These are phyloP conservation scores for Enteromius viviparus DNA, from an alignment of 2,797 vertebrate species.

Conservation along the genomic window DNA sequence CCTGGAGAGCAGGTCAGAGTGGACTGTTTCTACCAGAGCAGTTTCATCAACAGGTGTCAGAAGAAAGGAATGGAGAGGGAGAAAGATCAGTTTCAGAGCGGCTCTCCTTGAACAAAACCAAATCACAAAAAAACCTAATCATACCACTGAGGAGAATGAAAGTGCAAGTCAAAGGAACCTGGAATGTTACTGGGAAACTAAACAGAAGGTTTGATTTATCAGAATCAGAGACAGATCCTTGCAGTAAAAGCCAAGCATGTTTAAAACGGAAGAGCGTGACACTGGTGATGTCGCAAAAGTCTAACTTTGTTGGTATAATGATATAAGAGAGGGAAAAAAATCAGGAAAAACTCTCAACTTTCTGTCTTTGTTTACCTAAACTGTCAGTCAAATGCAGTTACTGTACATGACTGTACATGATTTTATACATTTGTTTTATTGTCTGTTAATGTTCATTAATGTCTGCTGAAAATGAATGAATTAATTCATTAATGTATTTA, in stretches of 20 bases:
- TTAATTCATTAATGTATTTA: too few species aligned
- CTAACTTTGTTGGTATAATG: background rate
- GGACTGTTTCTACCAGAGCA: background rate
- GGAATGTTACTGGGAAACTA: background rate
- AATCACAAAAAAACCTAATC: background rate
- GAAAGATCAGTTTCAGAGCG: background rate
- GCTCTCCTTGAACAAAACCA: background rate
- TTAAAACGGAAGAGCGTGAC: background rate
- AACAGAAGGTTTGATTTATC: background rate
- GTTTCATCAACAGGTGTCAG: slow-evolving; percentile 36
- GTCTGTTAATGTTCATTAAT: background rate
- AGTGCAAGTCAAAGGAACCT: background rate
- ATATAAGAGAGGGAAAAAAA: background rate
- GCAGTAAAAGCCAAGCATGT: background rate
- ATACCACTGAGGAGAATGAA: background rate
- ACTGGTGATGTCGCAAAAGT: background rate
- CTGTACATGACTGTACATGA: too few species aligned
- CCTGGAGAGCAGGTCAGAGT: slow-evolving; percentile 7
- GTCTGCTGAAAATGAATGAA: background rate
- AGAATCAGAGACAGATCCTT: background rate
- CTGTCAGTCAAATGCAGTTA: background rate
- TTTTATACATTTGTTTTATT: background rate
- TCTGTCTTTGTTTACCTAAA: background rate
- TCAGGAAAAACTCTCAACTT: background rate
- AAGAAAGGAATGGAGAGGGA: background rate